A percentile compares a stretch with the other conserved stretches of the same genome.
These are phyloP conservation scores for Etheostoma nigrum DNA, from an alignment of 2,797 vertebrate genomes.

Conservation along the genomic window DNA sequence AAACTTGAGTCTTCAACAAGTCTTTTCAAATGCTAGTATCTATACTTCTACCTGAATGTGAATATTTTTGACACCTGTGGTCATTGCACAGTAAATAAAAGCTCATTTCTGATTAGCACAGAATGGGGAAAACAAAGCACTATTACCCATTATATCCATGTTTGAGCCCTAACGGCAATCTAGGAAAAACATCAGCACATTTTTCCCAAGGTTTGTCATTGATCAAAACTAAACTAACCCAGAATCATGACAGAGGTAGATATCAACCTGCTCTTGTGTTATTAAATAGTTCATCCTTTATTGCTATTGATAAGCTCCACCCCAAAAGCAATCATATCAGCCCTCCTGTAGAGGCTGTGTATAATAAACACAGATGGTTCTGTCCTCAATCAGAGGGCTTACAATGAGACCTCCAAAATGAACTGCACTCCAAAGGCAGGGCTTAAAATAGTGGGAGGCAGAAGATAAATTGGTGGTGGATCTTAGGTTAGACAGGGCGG, in stretches of 20 bases:
- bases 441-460: constrained; percentile 21
- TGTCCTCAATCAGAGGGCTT: not conserved
- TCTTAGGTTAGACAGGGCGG: constrained; percentile 48
- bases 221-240: not conserved
- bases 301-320: not conserved
- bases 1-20: too few relatives aligned
- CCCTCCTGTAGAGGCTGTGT: not conserved
- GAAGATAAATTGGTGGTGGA: constrained; percentile 26
- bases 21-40: too few relatives aligned
- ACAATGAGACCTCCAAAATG: constrained; percentile 3
- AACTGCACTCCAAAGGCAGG: not conserved
- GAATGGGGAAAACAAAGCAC: not conserved
- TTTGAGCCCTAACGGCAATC: not conserved
- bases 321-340: not conserved
- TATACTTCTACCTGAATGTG: too few relatives aligned
- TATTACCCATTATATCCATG: not conserved
- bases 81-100: not conserved
- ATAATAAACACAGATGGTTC: not conserved
- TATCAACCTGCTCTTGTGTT: not conserved
- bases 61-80: too few relatives aligned
- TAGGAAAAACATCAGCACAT: not conserved
- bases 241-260: constrained; percentile 10
- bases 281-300: not conserved
- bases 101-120: not conserved
- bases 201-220: constrained; percentile 2